Evolutionary conservation across 2,797 vertebrate genomes (phyloP).

Genomic region (Spheniscus humboldti): DNA sequence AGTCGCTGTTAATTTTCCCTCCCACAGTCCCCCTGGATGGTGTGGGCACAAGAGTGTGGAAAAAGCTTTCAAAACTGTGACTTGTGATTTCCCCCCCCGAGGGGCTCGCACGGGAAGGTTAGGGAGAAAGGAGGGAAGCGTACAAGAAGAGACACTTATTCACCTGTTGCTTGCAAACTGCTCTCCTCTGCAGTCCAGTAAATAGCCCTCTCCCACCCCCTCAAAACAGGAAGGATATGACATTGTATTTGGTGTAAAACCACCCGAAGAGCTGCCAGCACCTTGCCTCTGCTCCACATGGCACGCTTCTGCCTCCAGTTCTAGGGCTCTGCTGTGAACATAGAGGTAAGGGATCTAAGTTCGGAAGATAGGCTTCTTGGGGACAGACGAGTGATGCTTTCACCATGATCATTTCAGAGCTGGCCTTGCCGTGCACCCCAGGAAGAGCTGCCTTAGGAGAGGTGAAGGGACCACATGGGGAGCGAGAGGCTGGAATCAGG

Average conservation of each 20-base stretch:
- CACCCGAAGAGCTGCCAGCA: not conserved
- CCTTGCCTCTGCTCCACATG: not conserved
- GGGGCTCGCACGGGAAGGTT: fast-evolving
- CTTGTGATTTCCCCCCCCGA: not conserved
- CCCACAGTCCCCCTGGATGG: not conserved
- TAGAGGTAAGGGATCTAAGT: not conserved
- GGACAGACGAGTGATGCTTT: not conserved
- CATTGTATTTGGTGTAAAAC: not conserved
- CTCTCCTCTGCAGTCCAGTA: not conserved
- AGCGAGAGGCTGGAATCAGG: not conserved
- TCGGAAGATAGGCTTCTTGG: not conserved
- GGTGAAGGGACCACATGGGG: not conserved
- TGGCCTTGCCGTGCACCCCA: not conserved
- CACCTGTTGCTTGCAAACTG: not conserved
- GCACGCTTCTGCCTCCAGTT: not conserved
- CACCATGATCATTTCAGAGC: not conserved
- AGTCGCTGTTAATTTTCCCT: not conserved
- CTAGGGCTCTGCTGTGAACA: not conserved
- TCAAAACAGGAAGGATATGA: not conserved
- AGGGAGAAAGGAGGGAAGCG: not conserved
- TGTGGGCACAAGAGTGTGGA: not conserved
- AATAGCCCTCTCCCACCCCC: not conserved
- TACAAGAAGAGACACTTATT: not conserved
- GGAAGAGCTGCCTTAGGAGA: not conserved
- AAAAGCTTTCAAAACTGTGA: not conserved